Conservation (phyloP, 2,113 vertebrate species). For the Hippoglossus stenolepis region DNA sequence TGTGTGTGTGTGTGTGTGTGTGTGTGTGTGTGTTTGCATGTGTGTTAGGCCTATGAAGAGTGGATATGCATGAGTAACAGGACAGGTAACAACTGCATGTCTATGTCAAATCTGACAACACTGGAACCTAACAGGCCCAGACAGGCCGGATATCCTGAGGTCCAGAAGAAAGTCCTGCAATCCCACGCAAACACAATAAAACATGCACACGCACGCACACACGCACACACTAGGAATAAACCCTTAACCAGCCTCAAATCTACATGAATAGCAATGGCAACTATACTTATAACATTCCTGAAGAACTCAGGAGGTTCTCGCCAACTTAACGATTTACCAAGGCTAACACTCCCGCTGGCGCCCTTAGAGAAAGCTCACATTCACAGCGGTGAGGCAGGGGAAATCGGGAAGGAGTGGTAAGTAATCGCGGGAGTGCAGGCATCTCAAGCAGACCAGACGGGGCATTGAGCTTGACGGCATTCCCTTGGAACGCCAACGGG, state of each 20-base stretch:
- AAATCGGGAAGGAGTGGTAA: conserved; percentile 33
- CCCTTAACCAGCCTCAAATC: conserved; percentile 1
- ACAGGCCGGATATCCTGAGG: not conserved
- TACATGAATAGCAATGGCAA: conserved; percentile 3
- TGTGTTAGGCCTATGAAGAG: not conserved
- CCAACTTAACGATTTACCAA: conserved; percentile 32
- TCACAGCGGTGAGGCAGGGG: conserved; percentile 24
- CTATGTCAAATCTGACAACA: conserved; percentile 21
- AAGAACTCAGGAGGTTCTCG: conserved; percentile 37
- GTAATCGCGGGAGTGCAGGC: conserved; percentile 59
- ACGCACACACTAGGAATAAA: not conserved
- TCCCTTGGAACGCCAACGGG: conserved; percentile 26
- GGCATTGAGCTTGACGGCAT: conserved; percentile 44
- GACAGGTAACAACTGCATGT: conserved; percentile 32
- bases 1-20: conserved; percentile 12
- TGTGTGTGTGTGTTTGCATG: not conserved
- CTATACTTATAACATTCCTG: conserved; percentile 33
- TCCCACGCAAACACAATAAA: conserved; percentile 7
- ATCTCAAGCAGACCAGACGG: conserved; percentile 35
- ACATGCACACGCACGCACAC: conserved; percentile 1
- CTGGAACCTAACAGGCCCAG: not conserved
- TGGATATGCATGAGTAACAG: conserved; percentile 25
- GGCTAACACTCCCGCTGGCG: conserved; percentile 33
- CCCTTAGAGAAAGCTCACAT: conserved; percentile 34
- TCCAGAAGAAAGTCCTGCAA: not conserved